These are phyloP conservation scores for Trissolcus japonicus DNA, from an alignment of 2,888 invertebrate species.

Conservation along the genomic window DNA sequence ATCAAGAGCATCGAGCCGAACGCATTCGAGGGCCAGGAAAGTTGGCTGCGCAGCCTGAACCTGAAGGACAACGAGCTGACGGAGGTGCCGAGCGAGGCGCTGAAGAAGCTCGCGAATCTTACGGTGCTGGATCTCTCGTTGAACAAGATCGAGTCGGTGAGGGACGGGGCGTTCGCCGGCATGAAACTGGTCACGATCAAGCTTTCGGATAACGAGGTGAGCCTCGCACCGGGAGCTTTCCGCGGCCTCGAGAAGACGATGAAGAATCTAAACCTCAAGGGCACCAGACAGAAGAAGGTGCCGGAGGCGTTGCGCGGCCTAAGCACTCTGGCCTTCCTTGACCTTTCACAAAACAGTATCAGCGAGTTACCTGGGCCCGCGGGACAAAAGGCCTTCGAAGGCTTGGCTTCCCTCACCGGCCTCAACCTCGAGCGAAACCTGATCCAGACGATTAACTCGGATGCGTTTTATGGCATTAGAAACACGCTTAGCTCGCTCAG, in stretches of 20 bases:
- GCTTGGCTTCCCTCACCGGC: slow-evolving; percentile 88
- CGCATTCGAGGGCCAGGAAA: slow-evolving; percentile 90
- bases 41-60: slow-evolving; percentile 87
- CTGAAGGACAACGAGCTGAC: slow-evolving; percentile 88
- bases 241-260: slow-evolving; percentile 87
- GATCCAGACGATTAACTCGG: slow-evolving; percentile 85
- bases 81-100: slow-evolving; percentile 86
- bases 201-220: slow-evolving; percentile 91
- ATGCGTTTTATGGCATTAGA: slow-evolving; percentile 87
- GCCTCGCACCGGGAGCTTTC: slow-evolving; percentile 83
- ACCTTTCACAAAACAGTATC: slow-evolving; percentile 92
- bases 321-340: slow-evolving; percentile 89
- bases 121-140: slow-evolving; percentile 90
- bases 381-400: slow-evolving; percentile 84
- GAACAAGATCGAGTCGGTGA: slow-evolving; percentile 85
- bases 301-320: slow-evolving; percentile 88
- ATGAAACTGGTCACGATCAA: slow-evolving; percentile 88
- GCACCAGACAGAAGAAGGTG: slow-evolving; percentile 87
- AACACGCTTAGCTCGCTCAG: slow-evolving; percentile 91
- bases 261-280: slow-evolving; percentile 93
- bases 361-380: slow-evolving; percentile 86
- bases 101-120: slow-evolving; percentile 83
- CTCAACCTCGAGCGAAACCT: slow-evolving; percentile 92
- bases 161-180: slow-evolving; percentile 86
- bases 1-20: slow-evolving; percentile 83